Evolutionary conservation across 2,113 vertebrate species (phyloP).

Genomic region (Xiphorhynchus elegans): DNA sequence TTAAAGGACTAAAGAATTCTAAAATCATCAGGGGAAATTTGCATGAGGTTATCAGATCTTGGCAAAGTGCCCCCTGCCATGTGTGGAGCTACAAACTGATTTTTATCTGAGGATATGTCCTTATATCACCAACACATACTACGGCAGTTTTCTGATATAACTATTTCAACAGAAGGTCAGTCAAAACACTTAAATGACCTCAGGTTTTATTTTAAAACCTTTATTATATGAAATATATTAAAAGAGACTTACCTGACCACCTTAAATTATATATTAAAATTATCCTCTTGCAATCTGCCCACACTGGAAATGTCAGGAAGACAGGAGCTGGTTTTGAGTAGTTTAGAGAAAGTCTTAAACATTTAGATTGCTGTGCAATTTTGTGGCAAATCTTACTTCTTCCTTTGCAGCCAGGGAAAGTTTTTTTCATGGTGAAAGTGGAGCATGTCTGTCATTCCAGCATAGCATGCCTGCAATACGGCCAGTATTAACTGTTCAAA

Average conservation of each 20-base stretch:
- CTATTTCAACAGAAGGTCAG: neutral
- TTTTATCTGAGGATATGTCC: neutral
- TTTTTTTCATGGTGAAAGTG: neutral
- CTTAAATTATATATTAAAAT: constrained; percentile 22
- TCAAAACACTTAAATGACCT: neutral
- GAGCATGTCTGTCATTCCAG: constrained; percentile 10
- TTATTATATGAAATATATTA: neutral
- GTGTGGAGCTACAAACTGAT: neutral
- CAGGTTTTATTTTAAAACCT: neutral
- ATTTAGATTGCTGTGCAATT: constrained; percentile 24
- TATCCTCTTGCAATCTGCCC: constrained; percentile 26
- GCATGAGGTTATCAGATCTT: neutral
- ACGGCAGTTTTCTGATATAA: neutral
- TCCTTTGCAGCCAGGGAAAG: constrained; percentile 8
- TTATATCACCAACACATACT: neutral
- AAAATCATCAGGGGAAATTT: neutral
- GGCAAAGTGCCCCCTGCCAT: neutral
- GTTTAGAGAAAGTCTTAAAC: constrained; percentile 43
- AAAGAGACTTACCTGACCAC: neutral
- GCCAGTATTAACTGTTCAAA: neutral
- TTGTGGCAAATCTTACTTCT: constrained; percentile 41
- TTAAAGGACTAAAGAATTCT: neutral
- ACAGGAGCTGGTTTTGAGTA: neutral
- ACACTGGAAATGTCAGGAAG: constrained; percentile 14
- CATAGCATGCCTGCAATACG: neutral